A percentile compares a stretch with the other conserved stretches of the same genome.
phyloP scores from a whole-genome alignment of 2,888 invertebrate genomes.

The Plusia festucae region DNA sequence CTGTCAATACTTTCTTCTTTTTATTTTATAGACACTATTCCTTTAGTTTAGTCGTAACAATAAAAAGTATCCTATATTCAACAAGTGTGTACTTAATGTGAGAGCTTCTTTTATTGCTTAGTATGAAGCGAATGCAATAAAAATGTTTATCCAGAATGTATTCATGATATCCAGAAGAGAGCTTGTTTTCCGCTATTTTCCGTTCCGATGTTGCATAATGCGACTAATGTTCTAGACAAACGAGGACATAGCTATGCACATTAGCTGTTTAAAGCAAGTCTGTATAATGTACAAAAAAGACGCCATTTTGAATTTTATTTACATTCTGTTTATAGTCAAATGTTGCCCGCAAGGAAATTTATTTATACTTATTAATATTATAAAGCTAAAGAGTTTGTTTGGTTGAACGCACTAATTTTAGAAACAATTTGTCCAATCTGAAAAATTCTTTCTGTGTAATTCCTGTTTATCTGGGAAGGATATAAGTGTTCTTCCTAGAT shows the following conservation, averaged over 20 bases:
- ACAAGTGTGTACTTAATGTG: neutral
- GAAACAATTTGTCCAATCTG: too few species aligned
- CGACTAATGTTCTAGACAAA: neutral
- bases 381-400: too few species aligned
- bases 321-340: too few species aligned
- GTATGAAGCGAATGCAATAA: neutral
- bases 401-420: too few species aligned
- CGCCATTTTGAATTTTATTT: too few species aligned
- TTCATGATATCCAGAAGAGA: neutral
- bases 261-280: too few species aligned
- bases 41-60: neutral
- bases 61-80: neutral
- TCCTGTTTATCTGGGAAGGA: too few species aligned
- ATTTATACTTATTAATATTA: too few species aligned
- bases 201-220: neutral
- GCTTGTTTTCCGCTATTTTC: neutral
- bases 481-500: too few species aligned
- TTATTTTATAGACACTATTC: neutral
- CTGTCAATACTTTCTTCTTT: neutral
- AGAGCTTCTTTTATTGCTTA: neutral
- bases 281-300: too few species aligned
- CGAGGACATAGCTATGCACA: neutral
- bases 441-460: too few species aligned
- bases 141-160: constrained; percentile 1
- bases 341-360: too few species aligned